Conservation (phyloP, 2,113 vertebrate species). For the Chaenocephalus aceratus region DNA sequence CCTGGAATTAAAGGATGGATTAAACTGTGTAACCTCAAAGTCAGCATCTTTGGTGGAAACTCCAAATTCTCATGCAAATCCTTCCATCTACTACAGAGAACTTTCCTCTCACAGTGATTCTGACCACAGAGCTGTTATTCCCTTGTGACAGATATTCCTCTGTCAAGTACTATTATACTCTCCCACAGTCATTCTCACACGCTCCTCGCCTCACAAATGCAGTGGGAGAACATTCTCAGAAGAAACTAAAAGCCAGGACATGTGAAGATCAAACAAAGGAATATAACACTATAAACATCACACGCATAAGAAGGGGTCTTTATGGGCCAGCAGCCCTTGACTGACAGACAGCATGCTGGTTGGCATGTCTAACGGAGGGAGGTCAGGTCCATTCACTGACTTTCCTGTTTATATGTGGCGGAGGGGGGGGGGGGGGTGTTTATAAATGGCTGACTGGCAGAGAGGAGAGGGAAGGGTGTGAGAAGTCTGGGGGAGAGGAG, state of each 20-base stretch:
- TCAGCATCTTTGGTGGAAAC: slow-evolving; percentile 71
- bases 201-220: slow-evolving; percentile 28
- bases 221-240: not conserved
- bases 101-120: slow-evolving; percentile 60
- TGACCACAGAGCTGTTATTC: slow-evolving; percentile 63
- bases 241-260: slow-evolving; percentile 26
- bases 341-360: slow-evolving; percentile 63
- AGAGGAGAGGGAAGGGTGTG: slow-evolving; percentile 34
- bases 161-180: slow-evolving; percentile 62
- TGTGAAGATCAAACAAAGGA: slow-evolving; percentile 59
- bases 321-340: slow-evolving; percentile 46
- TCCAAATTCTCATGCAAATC: slow-evolving; percentile 48
- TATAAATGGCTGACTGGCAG: slow-evolving; percentile 62
- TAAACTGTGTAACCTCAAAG: slow-evolving; percentile 33
- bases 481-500: slow-evolving; percentile 8
- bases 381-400: slow-evolving; percentile 60
- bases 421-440: slow-evolving; percentile 60
- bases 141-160: slow-evolving; percentile 70
- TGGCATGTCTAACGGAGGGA: slow-evolving; percentile 55
- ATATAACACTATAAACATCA: slow-evolving; percentile 66
- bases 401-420: slow-evolving; percentile 78
- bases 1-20: slow-evolving; percentile 43
- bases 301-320: slow-evolving; percentile 55
- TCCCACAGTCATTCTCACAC: slow-evolving; percentile 52
- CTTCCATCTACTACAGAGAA: slow-evolving; percentile 49